A percentile compares a stretch with the other conserved stretches of the same genome.
Evolutionary conservation across 2,797 vertebrate genomes (phyloP).

Genomic region (Molossus alvarezi): DNA sequence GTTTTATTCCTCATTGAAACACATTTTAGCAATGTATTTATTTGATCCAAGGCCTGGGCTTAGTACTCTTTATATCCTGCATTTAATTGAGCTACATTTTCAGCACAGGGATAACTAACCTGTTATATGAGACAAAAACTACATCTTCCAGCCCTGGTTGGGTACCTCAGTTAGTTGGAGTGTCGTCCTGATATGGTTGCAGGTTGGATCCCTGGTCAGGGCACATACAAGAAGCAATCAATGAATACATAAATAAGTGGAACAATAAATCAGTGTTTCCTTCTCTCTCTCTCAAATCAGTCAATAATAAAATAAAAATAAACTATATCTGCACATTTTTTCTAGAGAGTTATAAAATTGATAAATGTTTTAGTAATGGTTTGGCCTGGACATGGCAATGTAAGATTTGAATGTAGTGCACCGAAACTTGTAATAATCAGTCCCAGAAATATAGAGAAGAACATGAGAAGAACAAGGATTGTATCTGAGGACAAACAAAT

Average conservation of each 20-base stretch:
- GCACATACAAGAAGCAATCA: background rate
- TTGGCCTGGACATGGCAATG: background rate
- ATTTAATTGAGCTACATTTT: background rate
- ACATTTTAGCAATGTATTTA: background rate
- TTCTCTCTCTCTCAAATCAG: background rate
- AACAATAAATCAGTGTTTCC: background rate
- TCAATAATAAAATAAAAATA: background rate
- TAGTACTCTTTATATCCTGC: background rate
- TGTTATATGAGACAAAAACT: background rate
- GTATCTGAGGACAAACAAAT: background rate
- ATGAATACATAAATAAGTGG: background rate
- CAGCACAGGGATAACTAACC: background rate
- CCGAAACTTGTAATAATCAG: background rate
- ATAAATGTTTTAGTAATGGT: background rate
- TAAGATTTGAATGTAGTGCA: background rate
- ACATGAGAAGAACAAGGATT: background rate
- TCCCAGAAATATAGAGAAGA: background rate
- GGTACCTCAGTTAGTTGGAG: background rate
- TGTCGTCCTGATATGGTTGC: background rate
- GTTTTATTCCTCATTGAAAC: background rate
- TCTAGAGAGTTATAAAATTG: background rate
- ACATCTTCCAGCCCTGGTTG: background rate
- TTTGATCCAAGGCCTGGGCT: background rate
- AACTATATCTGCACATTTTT: constrained; percentile 49
- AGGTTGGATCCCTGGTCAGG: background rate